Base-by-base conservation (phyloP, 2,113 vertebrate species). In the Cavia aperea region DNA sequence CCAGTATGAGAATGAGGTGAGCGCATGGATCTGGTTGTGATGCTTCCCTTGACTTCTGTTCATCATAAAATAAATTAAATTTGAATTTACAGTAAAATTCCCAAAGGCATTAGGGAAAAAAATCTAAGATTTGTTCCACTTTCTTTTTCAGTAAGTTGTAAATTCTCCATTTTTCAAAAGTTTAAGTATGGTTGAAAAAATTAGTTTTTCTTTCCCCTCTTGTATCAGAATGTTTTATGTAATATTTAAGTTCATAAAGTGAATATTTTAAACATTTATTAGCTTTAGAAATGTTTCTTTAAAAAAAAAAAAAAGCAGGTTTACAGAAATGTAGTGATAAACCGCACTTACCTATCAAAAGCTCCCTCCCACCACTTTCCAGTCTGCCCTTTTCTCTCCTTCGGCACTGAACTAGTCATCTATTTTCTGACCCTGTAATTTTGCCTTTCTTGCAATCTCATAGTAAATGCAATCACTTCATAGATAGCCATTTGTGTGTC, bases 1-100 rank as follows among this genome's bases (percentile, higher is more conserved):
- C 95, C 99, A 99, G 97, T 99, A 99, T 97, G 99, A 99, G 97
- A 99, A 99, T 77, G 99, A 99, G 98, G 99, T 99, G 98, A 98
- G 98, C 70, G 58, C 36, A 10, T 39, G 23, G 60, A 18, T 33
- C 2, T 4, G 7, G 11, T n/a, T 8, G 9, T 51, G 24, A 14
- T 81, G 31, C 81, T 63, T 3, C 36, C 56, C 33, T 49, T 90
- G 75, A 56, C 60, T 86, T 68, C 56, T 82, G 23, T n/a, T 82
- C 8, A 43, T 83, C 23, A 62, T 91, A 85, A 87, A 43, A 65
- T 56, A 87, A 49, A 70, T 54, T 84, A 51, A 58, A 46, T 73
- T 89, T 63, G 62, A 70, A 36, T 86, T 73, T 81, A 31, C 54
- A 68, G 0, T 75, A 85, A 87, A 91, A 66, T 92, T 84, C 8